Evolutionary conservation across 2,888 invertebrate species (phyloP).

Genomic region (Boloria selene): DNA sequence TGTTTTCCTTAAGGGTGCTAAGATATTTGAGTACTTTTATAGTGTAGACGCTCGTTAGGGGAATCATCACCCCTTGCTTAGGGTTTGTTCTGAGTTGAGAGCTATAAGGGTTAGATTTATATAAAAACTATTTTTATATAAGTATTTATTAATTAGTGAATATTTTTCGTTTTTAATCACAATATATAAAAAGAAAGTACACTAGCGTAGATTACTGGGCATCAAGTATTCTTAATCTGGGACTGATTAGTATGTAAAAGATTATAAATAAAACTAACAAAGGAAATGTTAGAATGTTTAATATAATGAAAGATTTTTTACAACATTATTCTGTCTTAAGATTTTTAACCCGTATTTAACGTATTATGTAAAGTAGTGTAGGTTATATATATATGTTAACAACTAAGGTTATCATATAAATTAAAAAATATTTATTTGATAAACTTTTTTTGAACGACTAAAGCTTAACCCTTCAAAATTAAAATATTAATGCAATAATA

Average conservation of each 20-base stretch:
- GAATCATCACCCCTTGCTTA: not conserved
- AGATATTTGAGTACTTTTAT: slow-evolving; percentile 1
- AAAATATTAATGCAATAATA: too few species aligned
- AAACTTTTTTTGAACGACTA: too few species aligned
- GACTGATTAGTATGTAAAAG: not conserved
- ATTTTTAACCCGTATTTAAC: slow-evolving; percentile 1
- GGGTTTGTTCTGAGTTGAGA: not conserved
- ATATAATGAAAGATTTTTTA: not conserved
- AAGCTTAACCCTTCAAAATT: too few species aligned
- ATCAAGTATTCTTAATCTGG: too few species aligned
- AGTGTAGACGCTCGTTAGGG: slow-evolving; percentile 1
- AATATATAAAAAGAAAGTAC: too few species aligned
- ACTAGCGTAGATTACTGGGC: too few species aligned
- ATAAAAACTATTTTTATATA: not conserved
- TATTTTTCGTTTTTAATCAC: too few species aligned
- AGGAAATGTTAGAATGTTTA: not conserved
- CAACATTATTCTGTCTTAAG: not conserved
- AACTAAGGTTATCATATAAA: too few species aligned
- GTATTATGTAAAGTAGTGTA: not conserved
- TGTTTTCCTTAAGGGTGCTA: not conserved
- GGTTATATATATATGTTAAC: too few species aligned
- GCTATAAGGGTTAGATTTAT: not conserved
- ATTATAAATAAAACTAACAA: not conserved
- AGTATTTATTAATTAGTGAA: too few species aligned
- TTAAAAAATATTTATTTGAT: too few species aligned